These are phyloP conservation scores for Telmatherina bonti DNA, from an alignment of 2,797 vertebrate species.

Conservation along the genomic window DNA sequence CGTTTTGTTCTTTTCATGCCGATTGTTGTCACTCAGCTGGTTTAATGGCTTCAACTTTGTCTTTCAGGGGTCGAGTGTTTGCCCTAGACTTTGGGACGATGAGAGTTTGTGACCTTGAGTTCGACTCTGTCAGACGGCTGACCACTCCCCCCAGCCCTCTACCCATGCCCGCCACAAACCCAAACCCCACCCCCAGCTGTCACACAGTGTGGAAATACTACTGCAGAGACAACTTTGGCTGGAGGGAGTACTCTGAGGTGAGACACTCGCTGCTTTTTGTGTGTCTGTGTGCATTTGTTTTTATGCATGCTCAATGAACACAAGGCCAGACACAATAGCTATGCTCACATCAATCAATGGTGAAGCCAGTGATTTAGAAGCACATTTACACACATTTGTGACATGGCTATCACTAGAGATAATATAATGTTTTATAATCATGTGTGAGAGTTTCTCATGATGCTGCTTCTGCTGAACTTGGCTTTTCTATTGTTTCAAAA, in stretches of 20 bases:
- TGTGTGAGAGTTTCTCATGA: conserved; percentile 15
- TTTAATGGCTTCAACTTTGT: conserved; percentile 22
- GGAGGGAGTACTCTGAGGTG: conserved; percentile 99
- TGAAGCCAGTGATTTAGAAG: conserved; percentile 38
- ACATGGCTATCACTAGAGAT: conserved; percentile 39
- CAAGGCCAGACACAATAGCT: conserved; percentile 52
- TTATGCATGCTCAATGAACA: conserved; percentile 21
- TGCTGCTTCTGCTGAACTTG: not conserved
- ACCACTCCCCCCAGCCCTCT: conserved; percentile 87
- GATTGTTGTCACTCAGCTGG: not conserved
- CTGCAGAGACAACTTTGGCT: conserved; percentile 99
- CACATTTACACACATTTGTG: conserved; percentile 7
- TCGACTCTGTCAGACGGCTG: conserved; percentile 92
- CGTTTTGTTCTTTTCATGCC: not conserved
- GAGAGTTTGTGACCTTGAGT: conserved; percentile 91
- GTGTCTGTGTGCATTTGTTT: conserved; percentile 7
- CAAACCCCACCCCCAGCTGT: conserved; percentile 86
- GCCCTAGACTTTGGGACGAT: conserved; percentile 92
- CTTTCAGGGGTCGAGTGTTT: conserved; percentile 90
- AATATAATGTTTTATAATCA: conserved; percentile 34
- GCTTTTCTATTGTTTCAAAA: conserved; percentile 16
- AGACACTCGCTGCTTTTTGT: conserved; percentile 23
- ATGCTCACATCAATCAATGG: conserved; percentile 38
- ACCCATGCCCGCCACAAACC: conserved; percentile 58
- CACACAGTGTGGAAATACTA: conserved; percentile 98